Percentiles rank a stretch among this genome's conserved stretches.
Conservation (phyloP, 2,113 vertebrate genomes). For the Heterotis niloticus region DNA sequence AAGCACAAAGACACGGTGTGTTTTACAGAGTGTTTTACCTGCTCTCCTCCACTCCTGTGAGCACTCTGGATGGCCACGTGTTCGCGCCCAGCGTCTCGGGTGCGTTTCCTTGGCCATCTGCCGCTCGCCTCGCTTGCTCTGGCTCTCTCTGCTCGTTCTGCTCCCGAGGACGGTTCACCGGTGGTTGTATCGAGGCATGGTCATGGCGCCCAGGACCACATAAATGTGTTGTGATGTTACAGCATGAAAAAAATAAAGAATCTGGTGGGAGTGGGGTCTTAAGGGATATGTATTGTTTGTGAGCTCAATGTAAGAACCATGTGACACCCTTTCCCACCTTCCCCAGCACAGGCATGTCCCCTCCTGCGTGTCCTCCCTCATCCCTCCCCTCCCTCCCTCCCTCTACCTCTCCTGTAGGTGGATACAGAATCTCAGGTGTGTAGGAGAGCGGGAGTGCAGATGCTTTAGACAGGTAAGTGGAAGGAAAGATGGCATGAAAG, state of each 20-base stretch:
- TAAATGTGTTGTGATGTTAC: not conserved
- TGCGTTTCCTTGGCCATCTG: no score
- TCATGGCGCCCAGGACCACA: not conserved
- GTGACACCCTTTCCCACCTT: not conserved
- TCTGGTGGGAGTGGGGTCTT: not conserved
- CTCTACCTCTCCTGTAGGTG: slow-evolving; percentile 21
- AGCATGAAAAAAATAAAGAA: not conserved
- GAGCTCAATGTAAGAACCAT: not conserved
- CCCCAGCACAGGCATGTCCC: no score
- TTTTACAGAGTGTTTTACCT: not conserved
- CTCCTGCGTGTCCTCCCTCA: not conserved
- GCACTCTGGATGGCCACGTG: no score
- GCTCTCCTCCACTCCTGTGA: not conserved
- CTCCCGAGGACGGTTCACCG: no score
- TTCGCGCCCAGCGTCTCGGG: no score
- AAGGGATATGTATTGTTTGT: not conserved
- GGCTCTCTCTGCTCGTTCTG: no score
- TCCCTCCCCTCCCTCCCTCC: not conserved
- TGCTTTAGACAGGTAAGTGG: slow-evolving; percentile 5
- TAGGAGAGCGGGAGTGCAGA: slow-evolving; percentile 28
- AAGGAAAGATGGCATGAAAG: not conserved
- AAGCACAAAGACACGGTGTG: not conserved
- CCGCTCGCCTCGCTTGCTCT: no score
- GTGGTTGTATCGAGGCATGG: no score
- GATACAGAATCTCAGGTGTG: slow-evolving; percentile 38